Conservation (phyloP, 1,140 invertebrate species). For the Neotoxoptera formosana region DNA sequence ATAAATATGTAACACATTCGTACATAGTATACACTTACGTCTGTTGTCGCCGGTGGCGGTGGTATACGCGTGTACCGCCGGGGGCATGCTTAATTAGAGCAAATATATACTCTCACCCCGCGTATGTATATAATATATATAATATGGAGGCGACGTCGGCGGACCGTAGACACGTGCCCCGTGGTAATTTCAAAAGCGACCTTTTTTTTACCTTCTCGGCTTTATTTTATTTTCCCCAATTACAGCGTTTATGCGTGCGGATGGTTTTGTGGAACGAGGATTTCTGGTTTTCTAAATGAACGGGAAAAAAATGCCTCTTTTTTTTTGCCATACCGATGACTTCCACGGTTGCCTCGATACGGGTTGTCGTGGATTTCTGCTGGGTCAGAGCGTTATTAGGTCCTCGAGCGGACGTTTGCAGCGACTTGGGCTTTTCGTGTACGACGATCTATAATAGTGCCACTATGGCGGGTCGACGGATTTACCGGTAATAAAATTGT, state of each 20-base stretch:
- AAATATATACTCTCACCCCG: background rate
- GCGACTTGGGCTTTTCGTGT: background rate
- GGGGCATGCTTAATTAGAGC: background rate
- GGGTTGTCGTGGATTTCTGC: too few species aligned
- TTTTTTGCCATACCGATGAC: too few species aligned
- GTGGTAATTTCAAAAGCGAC: background rate
- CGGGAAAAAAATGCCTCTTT: too few species aligned
- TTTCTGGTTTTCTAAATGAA: background rate
- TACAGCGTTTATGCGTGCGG: background rate
- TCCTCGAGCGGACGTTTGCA: background rate
- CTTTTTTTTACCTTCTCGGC: background rate
- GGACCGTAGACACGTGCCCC: background rate
- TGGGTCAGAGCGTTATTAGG: too few species aligned
- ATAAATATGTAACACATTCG: background rate
- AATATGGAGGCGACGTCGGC: too few species aligned
- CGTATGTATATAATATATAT: too few species aligned
- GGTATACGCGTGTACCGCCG: background rate
- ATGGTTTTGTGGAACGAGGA: background rate
- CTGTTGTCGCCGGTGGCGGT: background rate
- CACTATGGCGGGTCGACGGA: background rate
- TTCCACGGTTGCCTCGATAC: too few species aligned
- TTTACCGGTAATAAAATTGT: background rate
- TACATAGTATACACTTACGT: background rate
- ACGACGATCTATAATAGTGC: accelerated
- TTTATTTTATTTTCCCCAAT: background rate